Base-by-base conservation (phyloP, 1,140 invertebrate genomes). In the Drosophila dunni region DNA sequence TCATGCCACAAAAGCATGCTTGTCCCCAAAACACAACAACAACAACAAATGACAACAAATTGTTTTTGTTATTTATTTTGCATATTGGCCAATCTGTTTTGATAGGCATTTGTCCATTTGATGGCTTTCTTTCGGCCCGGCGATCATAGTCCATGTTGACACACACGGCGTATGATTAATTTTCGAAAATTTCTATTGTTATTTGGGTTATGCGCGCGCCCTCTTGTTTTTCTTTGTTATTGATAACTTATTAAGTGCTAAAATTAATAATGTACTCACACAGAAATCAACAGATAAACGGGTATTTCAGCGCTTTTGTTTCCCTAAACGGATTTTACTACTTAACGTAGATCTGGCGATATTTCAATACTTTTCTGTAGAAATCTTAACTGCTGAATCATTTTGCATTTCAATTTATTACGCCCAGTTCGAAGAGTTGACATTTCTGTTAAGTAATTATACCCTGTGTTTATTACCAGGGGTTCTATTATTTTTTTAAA, bases 121-220 rank as follows among this genome's bases (percentile, higher is more conserved):
- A 40, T 69, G 51, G 38, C 65, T 67, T 67, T 51, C 50, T 51
- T 51, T 51, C 13, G 50, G 50, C 50, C 8, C 13, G 29, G 29
- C 60, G 64, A 56, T 45, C 72, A 54, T 57, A 71, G 76, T 78
- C 70, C 56, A 20, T 34, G 61, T 20, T 66, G 69, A 42, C 64
- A 8, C 48, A 76, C 82, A 17, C 45, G 78, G 66, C 83, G 83
- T 89, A 89, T 88, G 84, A 89, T 84, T 83, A 81, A 88, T 88
- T 66, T 72, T 63, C 40, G 53, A 11, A 58, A 45, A 63, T 68
- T 78, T 74, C 51, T 78, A 48, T 64, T 75, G 54, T 29, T 29
- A 81, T 67, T 81, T 75, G 48, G 7, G 13, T 46, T 20, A 24
- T 6, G 20, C 17, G 17, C 7, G 48, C 24, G 24, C 24, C 46